Evolutionary conservation across 2,113 vertebrate genomes (phyloP).

Genomic region (Grammomys surdaster): DNA sequence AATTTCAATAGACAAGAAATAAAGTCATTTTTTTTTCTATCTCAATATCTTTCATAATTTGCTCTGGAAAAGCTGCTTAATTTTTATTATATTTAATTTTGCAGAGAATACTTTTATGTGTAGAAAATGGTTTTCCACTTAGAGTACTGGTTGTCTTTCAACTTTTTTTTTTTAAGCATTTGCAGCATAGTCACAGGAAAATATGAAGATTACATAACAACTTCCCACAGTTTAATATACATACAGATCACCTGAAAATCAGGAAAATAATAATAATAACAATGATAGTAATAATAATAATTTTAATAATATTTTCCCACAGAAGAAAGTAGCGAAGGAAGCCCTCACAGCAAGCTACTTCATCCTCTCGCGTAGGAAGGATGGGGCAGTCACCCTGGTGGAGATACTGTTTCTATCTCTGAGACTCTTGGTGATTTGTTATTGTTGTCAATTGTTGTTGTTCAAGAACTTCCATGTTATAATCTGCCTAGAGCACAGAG

Average conservation of each 20-base stretch:
- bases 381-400: not conserved
- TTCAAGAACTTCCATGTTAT: not conserved
- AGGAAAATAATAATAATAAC: too few species aligned
- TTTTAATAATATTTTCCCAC: not conserved
- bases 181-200: not conserved
- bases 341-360: not conserved
- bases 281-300: too few species aligned
- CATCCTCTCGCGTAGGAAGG: too few species aligned
- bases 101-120: not conserved
- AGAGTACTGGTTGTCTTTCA: not conserved
- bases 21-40: not conserved
- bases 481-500: not conserved
- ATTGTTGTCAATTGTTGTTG: not conserved
- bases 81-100: slow-evolving; percentile 21
- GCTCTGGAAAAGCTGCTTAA: not conserved
- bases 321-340: not conserved
- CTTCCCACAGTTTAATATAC: not conserved
- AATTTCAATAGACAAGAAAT: not conserved
- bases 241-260: not conserved
- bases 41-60: not conserved
- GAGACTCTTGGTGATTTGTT: not conserved
- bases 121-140: not conserved
- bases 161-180: not conserved
- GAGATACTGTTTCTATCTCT: not conserved
- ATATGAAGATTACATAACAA: not conserved